Evolutionary conservation across 2,797 vertebrate genomes (phyloP).

Genomic region (Chiloscyllium punctatum): DNA sequence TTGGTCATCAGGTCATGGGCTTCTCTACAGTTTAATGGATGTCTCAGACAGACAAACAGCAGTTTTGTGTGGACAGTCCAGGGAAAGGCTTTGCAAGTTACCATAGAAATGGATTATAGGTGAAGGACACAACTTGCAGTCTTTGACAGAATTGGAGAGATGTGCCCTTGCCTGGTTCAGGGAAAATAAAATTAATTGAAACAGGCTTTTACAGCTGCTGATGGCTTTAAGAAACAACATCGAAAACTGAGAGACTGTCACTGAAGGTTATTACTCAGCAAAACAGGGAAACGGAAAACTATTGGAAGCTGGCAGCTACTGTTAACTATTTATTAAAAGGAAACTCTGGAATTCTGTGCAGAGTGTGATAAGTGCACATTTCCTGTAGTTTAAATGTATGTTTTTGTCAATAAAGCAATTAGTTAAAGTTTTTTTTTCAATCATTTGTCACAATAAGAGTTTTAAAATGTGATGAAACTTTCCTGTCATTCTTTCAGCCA

Average conservation of each 20-base stretch:
- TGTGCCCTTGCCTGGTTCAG: background rate
- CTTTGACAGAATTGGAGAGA: too few relatives aligned
- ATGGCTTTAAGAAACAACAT: background rate
- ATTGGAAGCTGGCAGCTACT: background rate
- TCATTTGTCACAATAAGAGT: background rate
- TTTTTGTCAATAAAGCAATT: background rate
- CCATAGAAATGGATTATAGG: too few relatives aligned
- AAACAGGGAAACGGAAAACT: background rate
- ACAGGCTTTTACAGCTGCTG: background rate
- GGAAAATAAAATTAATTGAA: background rate
- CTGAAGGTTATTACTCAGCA: background rate
- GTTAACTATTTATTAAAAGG: background rate
- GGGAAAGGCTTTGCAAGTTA: too few relatives aligned
- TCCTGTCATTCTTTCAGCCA: background rate
- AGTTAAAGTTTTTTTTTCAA: background rate
- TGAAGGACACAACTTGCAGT: too few relatives aligned
- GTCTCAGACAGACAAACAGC: too few relatives aligned
- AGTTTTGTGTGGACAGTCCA: too few relatives aligned
- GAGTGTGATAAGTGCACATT: background rate
- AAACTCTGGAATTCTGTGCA: background rate
- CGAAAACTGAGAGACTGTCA: background rate
- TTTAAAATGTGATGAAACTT: background rate
- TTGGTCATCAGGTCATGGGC: too few relatives aligned
- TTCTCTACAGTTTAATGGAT: too few relatives aligned
- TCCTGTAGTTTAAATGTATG: background rate